phyloP scores from a whole-genome alignment of 2,113 vertebrate species.

The Tyrannus savana region DNA sequence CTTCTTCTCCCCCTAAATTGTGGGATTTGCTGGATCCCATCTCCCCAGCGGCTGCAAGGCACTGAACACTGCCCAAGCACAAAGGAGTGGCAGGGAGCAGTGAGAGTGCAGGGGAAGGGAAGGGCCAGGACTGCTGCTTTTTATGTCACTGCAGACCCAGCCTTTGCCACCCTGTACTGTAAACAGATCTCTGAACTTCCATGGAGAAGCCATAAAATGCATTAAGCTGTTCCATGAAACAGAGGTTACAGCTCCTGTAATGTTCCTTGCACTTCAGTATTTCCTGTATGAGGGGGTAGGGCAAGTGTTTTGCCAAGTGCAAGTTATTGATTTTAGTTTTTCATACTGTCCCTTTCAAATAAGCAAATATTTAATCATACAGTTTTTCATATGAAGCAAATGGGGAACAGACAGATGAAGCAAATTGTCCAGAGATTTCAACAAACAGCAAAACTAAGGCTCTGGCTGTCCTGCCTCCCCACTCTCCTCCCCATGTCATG shows the following conservation, averaged over 20 bases:
- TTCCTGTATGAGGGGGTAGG: background rate
- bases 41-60: background rate
- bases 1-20: background rate
- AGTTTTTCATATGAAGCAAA: background rate
- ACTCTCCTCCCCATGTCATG: background rate
- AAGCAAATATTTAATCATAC: background rate
- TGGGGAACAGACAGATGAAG: background rate
- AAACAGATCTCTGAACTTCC: slow-evolving; percentile 8
- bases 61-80: background rate
- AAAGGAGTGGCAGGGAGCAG: background rate
- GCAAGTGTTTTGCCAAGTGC: background rate
- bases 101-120: background rate
- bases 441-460: background rate
- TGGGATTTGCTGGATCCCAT: background rate
- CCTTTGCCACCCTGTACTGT: background rate
- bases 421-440: background rate
- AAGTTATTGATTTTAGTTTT: background rate
- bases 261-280: background rate
- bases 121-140: background rate
- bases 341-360: background rate
- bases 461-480: background rate
- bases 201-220: background rate
- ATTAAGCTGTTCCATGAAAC: background rate
- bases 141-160: background rate
- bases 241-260: background rate